Evolutionary conservation across 2,797 vertebrate genomes (phyloP), one percentile per base, ranked within the genome.

Genomic region (Typhlichthys eigenmanni): DNA sequence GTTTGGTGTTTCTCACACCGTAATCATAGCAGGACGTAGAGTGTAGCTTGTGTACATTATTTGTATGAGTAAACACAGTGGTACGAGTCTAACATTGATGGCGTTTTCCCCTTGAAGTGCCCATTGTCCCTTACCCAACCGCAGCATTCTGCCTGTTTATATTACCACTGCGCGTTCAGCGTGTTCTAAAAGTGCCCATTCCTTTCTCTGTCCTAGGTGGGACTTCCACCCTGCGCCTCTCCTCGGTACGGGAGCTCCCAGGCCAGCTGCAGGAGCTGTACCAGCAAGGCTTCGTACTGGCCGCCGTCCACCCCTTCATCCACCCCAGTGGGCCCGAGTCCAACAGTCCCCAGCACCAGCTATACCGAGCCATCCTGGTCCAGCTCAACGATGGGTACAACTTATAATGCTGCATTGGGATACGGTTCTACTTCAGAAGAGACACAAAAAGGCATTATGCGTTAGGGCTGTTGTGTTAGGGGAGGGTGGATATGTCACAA

Each of bases 291-390:
- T 99, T 96, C 62, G 53, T 93, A 0, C 92, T 99, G 90, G 95
- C 93, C 0, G 88, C 95, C 34, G 89, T 98, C 69, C 97, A 98
- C 79, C 96, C 97, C 3, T 99, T 99, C 71, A 92, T 98, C 86
- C 95, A 98, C 73, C 94, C 94, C 9, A 92, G 92, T 48, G 92
- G 91, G 32, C 93, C 91, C 1, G 90, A 90, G 75, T 92, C 94
- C 69, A 94, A 90, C 91, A 94, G 91, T 68, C 89, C 90, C 14
- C 95, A 96, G 56, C 92, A 95, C 81, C 95, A 94, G 87, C 94
- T 98, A 71, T 98, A 96, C 90, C 89, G 97, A 72, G 96, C 96
- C 72, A 95, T 99, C 60, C 91, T 99, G 88, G 94, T 96, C 87
- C 95, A 93, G 82, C 91, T 94, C 89, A 94, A 83, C 1, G 95